Evolutionary conservation across 1,140 invertebrate species (phyloP), one percentile per base, ranked within the genome.

Genomic region (Diorhabda elongata): DNA sequence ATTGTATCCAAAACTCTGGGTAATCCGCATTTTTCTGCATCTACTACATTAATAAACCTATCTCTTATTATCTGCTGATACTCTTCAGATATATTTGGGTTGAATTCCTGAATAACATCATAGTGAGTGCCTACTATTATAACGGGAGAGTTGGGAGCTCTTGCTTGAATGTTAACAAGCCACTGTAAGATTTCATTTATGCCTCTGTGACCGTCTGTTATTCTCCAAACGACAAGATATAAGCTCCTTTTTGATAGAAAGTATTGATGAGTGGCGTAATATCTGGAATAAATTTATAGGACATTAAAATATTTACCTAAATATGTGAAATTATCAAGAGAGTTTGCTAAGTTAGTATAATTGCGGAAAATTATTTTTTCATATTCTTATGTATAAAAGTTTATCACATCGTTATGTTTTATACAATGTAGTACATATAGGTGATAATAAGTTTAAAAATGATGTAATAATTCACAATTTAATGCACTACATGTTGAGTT

Each of bases 201-300:
- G 0, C 96, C 97, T 76, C 89, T 89, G 70, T 96, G 90, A 0
- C 97, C 97, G 78, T 99, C 96, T 0, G 90, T 92, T 8, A 98
- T 92, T 70, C 91, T 91, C 97, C 97, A 99, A 0, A 97, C 87
- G 3, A 99, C 97, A 8, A 99, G 83, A 78, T 98, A 99, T 0
- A 99, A 82, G 69, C 97, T 98, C 45, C 98, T 85, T 72, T 96
- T 95, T 0, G 96, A 98, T 8, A 99, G 83, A 80, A 99, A 99
- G 81, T 99, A 99, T 77, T 99, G 96, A 85, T 99, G 97, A 1
- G 97, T 99, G 0, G 97, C 94, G 79, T 98, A 98, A 79, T 97
- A 96, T 79, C 85, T 86, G 74, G 6, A 73, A 74, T 70, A 58
- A 56, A 47, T 52, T 65, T 44, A 5, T n/a, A 59, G 26, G 26